A percentile compares a stretch with the other conserved stretches of the same genome.
phyloP scores from a whole-genome alignment of 2,113 vertebrate species.

The Bubo blakistoni region DNA sequence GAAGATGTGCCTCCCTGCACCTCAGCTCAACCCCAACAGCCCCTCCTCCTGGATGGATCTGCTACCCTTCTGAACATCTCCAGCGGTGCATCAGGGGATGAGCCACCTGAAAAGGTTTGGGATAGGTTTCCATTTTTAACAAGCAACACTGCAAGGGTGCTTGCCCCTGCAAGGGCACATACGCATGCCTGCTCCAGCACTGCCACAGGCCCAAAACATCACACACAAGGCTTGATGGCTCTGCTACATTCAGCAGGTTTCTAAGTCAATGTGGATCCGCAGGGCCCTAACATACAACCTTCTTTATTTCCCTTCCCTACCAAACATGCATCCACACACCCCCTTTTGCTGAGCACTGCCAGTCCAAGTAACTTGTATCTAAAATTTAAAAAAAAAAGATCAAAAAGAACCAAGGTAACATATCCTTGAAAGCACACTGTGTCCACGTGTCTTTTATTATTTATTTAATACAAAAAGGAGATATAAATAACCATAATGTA shows the following conservation, averaged over 20 bases:
- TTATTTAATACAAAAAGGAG: not conserved
- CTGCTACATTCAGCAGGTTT: not conserved
- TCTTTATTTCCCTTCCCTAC: not conserved
- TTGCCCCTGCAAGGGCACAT: not conserved
- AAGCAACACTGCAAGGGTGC: not conserved
- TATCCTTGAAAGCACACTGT: not conserved
- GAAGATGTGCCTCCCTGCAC: not conserved
- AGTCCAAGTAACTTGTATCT: not conserved
- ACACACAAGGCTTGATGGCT: not conserved
- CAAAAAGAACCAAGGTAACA: not conserved
- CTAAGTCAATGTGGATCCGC: not conserved
- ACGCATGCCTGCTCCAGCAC: accelerated
- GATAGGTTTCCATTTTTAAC: not conserved
- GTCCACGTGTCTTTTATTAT: not conserved
- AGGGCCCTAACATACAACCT: not conserved
- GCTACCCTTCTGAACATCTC: accelerated
- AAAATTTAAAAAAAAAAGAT: not conserved
- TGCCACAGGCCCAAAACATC: not conserved
- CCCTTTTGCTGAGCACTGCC: not conserved
- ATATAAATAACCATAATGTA: not conserved
- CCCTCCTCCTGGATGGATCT: not conserved
- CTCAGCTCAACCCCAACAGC: not conserved
- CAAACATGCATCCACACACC: not conserved
- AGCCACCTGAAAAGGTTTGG: not conserved
- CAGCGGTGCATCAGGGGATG: not conserved